Evolutionary conservation across 2,888 invertebrate species (phyloP).

Genomic region (Aphodius sticticus): DNA sequence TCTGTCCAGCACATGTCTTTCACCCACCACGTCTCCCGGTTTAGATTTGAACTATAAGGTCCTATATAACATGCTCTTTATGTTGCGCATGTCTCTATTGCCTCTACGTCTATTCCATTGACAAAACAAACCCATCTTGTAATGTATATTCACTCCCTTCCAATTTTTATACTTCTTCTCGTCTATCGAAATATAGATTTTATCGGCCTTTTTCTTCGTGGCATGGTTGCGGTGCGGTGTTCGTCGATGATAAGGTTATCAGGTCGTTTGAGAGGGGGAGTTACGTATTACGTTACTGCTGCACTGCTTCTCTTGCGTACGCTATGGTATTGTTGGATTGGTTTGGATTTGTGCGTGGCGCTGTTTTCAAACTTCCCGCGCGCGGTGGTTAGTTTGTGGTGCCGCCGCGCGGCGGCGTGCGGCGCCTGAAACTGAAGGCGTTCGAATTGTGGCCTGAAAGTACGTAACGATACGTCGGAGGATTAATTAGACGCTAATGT

Average conservation of each 20-base stretch:
- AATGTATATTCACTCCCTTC: neutral
- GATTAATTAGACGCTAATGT: too few relatives aligned
- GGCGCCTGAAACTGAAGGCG: neutral
- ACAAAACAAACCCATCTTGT: neutral
- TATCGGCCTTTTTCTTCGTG: neutral
- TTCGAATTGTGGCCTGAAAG: too few relatives aligned
- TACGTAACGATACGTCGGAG: too few relatives aligned
- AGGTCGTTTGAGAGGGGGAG: slow-evolving; percentile 6
- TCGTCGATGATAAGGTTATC: slow-evolving; percentile 17
- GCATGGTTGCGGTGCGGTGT: neutral
- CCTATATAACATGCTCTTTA: neutral
- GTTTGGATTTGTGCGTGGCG: too few relatives aligned
- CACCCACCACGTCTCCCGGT: neutral
- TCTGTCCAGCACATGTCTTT: slow-evolving; percentile 12
- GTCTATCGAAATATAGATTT: neutral
- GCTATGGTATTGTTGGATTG: neutral
- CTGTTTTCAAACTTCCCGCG: neutral
- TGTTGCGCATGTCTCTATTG: neutral
- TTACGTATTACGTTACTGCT: slow-evolving; percentile 13
- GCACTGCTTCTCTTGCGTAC: neutral
- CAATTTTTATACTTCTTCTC: neutral
- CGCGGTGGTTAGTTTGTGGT: neutral
- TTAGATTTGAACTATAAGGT: neutral
- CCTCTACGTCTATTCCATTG: neutral
- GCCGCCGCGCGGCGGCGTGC: neutral